These are phyloP conservation scores for Eriosoma lanigerum DNA, from an alignment of 1,140 invertebrate species.

Conservation along the genomic window DNA sequence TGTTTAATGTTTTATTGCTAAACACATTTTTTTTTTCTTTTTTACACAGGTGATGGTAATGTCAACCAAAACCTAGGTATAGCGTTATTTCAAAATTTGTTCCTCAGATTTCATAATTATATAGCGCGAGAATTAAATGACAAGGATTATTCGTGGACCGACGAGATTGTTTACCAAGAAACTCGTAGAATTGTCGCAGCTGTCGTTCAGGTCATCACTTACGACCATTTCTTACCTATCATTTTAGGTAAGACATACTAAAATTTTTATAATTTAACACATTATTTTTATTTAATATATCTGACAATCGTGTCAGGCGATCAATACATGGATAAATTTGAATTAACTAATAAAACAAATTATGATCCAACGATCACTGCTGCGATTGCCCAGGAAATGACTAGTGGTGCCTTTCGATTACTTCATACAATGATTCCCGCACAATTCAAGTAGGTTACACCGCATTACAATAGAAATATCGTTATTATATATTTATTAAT, in stretches of 20 bases:
- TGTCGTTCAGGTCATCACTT: conserved; percentile 83
- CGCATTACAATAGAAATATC: too few relatives aligned
- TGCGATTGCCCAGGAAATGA: conserved; percentile 29
- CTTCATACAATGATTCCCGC: conserved; percentile 29
- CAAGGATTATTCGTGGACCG: conserved; percentile 80
- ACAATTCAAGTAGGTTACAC: background rate
- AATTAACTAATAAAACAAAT: background rate
- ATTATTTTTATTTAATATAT: too few relatives aligned
- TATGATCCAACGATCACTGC: conserved; percentile 6
- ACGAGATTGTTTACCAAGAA: conserved; percentile 80
- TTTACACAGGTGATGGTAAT: conserved; percentile 67
- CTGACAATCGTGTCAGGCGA: background rate
- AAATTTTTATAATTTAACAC: too few relatives aligned
- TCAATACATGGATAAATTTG: background rate
- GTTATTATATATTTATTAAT: too few relatives aligned
- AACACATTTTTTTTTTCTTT: too few relatives aligned
- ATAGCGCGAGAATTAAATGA: conserved; percentile 66
- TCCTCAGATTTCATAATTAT: conserved; percentile 81
- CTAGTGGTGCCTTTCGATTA: conserved; percentile 16
- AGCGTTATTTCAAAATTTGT: conserved; percentile 78
- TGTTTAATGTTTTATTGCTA: too few relatives aligned
- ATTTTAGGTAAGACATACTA: conserved; percentile 66
- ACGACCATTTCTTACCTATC: conserved; percentile 83
- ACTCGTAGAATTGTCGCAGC: conserved; percentile 74
- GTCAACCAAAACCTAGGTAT: conserved; percentile 81